A percentile compares a stretch with the other conserved stretches of the same genome.
Conservation (phyloP, 2,888 invertebrate species). For the Hymenopus coronatus region DNA sequence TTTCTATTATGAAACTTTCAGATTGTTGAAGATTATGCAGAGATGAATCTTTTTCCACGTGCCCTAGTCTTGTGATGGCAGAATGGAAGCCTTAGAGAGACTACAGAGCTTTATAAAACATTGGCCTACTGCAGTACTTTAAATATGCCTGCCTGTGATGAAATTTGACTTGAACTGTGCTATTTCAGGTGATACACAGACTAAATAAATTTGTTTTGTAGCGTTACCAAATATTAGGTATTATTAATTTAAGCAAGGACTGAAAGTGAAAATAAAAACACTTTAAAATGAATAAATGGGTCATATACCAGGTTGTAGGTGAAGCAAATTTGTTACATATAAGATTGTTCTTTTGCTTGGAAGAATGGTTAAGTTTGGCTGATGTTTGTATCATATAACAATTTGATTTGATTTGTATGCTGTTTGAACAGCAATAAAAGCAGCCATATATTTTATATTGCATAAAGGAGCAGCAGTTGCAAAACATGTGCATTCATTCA, state of each 20-base stretch:
- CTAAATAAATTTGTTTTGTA: neutral
- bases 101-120: neutral
- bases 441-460: neutral
- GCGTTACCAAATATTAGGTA: slow-evolving; percentile 4
- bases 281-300: neutral
- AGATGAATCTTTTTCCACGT: slow-evolving; percentile 79
- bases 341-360: neutral
- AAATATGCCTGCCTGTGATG: slow-evolving; percentile 9
- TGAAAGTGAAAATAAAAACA: neutral
- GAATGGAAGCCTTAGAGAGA: neutral
- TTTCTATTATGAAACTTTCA: slow-evolving; percentile 42
- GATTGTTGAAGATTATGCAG: slow-evolving; percentile 77
- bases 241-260: neutral
- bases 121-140: slow-evolving; percentile 12
- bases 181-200: neutral
- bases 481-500: neutral
- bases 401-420: neutral
- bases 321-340: neutral
- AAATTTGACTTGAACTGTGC: neutral
- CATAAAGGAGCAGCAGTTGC: neutral
- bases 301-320: neutral
- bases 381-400: neutral
- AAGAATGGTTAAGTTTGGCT: neutral
- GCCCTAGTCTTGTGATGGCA: slow-evolving; percentile 44
- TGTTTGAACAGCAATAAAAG: neutral